These are phyloP conservation scores for Drosophila anomelani DNA, from an alignment of 2,888 invertebrate species.

Conservation along the genomic window DNA sequence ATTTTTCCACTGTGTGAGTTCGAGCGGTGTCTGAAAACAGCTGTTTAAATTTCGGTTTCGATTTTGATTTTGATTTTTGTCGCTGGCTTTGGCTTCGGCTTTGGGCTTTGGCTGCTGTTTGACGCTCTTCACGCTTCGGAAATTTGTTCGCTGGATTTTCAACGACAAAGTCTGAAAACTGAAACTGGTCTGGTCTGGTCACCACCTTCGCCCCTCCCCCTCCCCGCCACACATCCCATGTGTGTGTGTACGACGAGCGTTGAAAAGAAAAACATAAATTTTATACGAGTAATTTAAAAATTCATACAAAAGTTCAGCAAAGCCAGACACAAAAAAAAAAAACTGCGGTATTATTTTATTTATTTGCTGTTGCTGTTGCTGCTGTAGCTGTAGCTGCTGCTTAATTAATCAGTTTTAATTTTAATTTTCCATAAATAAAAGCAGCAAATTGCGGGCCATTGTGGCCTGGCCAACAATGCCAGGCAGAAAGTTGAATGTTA, in stretches of 20 bases:
- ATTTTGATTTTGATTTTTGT: slow-evolving; percentile 36
- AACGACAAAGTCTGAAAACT: slow-evolving; percentile 67
- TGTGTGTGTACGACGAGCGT: slow-evolving; percentile 32
- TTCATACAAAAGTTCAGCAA: slow-evolving; percentile 57
- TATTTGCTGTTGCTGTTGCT: slow-evolving; percentile 45
- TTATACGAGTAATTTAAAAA: slow-evolving; percentile 60
- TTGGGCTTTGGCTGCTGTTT: slow-evolving; percentile 13
- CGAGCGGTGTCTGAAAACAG: slow-evolving; percentile 46
- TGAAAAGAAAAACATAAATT: slow-evolving; percentile 58
- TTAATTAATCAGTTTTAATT: slow-evolving; percentile 66
- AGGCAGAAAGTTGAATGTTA: slow-evolving; percentile 35
- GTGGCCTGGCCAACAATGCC: slow-evolving; percentile 30
- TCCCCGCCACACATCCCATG: neutral
- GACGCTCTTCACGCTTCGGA: slow-evolving; percentile 68
- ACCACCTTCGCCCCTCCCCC: slow-evolving; percentile 8
- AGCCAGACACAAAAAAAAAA: slow-evolving; percentile 23
- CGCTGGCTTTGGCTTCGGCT: slow-evolving; percentile 7
- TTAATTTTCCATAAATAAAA: slow-evolving; percentile 43
- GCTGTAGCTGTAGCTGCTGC: slow-evolving; percentile 24
- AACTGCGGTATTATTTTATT: slow-evolving; percentile 49
- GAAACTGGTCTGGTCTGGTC: slow-evolving; percentile 55
- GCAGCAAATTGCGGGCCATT: slow-evolving; percentile 39
- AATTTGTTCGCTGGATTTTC: slow-evolving; percentile 64
- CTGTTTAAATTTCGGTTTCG: slow-evolving; percentile 51
- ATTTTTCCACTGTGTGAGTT: neutral